Evolutionary conservation across 2,113 vertebrate species (phyloP), one percentile per base, ranked within the genome.

Genomic region (Periophthalmus modestus): DNA sequence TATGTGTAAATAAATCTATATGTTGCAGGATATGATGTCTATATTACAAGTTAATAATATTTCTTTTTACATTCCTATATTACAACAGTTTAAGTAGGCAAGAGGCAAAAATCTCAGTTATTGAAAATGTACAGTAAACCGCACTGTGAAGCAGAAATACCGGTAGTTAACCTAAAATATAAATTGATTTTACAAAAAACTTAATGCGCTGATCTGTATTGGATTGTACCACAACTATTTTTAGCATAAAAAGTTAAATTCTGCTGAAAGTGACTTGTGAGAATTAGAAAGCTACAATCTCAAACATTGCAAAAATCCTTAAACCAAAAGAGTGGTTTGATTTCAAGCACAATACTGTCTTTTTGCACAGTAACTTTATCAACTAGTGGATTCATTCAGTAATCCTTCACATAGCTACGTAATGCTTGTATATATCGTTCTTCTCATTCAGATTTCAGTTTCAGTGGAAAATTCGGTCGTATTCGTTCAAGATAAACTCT

Each of bases 401-500:
- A 68, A 68, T 65, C 47, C 55, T 83, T 73, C 34, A 81, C 70
- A 47, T 47, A 24, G 11, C 61, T 66, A 62, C 18, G 48, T 67
- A 65, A 65, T 11, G 16, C 62, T 62, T 18, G 23, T 12, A 4
- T 43, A 28, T 13, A 4, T 21, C 34, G 3, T 19, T 63, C 9
- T n/a, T 11, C 62, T 65, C 16, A n/a, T 39, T 39, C 34, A 13
- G 4, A 79, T 82, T 14, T 62, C 93, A 96, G 87, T 93, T 85
- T 0, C 87, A 93, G 0, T 78, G 85, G 91, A 98, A 99, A 84
- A 98, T 92, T 10, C 89, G 80, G 0, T 93, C 43, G 12, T 94
- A 97, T 69, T 97, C 94, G n/a, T 94, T 96, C 65, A 99, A 93
- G 85, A 97, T 91, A 61, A 96, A 94, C 82, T 98, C 97, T 59